phyloP scores from a whole-genome alignment of 2,113 vertebrate genomes.

The Uria aalge region DNA sequence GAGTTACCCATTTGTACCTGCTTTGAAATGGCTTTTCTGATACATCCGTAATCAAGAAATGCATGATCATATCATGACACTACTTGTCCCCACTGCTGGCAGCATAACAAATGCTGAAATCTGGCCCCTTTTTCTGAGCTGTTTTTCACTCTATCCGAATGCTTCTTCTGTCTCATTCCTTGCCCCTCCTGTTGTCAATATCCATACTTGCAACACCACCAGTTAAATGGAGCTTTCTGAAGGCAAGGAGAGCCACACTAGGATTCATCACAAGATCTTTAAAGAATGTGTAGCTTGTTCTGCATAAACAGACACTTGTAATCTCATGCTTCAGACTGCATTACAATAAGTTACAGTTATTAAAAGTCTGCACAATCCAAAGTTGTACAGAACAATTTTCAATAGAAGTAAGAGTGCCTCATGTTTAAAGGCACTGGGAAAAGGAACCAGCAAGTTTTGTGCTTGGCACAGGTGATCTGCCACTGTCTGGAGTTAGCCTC shows the following conservation, averaged over 20 bases:
- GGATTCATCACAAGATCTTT: neutral
- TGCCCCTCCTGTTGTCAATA: neutral
- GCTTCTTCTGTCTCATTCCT: neutral
- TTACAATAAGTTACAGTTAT: neutral
- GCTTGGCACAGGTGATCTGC: neutral
- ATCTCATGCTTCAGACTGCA: neutral
- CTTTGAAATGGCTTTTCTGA: neutral
- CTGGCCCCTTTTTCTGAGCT: neutral
- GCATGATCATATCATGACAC: neutral
- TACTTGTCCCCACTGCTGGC: neutral
- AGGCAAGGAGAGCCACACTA: neutral
- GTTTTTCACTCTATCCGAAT: neutral
- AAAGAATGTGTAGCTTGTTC: neutral
- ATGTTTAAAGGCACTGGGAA: neutral
- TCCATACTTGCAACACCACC: neutral
- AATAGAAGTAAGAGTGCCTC: neutral
- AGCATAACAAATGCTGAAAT: neutral
- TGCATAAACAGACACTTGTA: neutral
- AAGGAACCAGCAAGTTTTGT: neutral
- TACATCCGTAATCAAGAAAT: neutral
- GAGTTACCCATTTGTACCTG: neutral
- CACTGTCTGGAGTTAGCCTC: neutral
- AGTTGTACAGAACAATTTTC: neutral
- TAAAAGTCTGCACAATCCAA: neutral
- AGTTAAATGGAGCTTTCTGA: neutral